A percentile compares a stretch with the other conserved stretches of the same genome.
phyloP scores from a whole-genome alignment of 2,888 invertebrate species.

The Cheilosia grossa region DNA sequence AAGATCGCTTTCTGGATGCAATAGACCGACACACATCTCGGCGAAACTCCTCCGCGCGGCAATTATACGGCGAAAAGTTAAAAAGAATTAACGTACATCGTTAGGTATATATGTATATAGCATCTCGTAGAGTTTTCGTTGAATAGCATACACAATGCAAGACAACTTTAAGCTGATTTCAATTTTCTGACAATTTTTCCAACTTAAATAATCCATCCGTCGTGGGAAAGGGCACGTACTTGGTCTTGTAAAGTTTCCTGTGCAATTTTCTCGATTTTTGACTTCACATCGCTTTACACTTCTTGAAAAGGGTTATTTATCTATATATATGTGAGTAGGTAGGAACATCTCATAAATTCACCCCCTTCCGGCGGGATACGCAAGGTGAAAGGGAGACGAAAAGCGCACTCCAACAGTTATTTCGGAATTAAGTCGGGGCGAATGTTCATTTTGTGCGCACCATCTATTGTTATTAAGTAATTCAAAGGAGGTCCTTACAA shows the following conservation, averaged over 20 bases:
- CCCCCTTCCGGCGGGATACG: not conserved
- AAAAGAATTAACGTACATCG: slow-evolving; percentile 47
- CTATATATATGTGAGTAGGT: not conserved
- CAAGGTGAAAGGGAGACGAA: not conserved
- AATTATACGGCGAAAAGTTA: slow-evolving; percentile 40
- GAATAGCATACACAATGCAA: slow-evolving; percentile 18
- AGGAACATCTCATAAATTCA: slow-evolving; percentile 27
- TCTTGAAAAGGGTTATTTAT: slow-evolving; percentile 6
- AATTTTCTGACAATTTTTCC: slow-evolving; percentile 33
- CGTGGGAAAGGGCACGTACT: slow-evolving; percentile 27
- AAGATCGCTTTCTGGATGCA: slow-evolving; percentile 51
- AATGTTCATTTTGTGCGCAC: slow-evolving; percentile 71
- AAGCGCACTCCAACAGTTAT: slow-evolving; percentile 57
- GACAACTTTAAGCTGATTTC: slow-evolving; percentile 63
- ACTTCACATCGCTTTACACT: slow-evolving; percentile 49
- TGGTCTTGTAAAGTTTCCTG: slow-evolving; percentile 25
- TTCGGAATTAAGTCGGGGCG: slow-evolving; percentile 70
- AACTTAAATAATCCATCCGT: slow-evolving; percentile 41
- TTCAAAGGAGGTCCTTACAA: slow-evolving; percentile 74
- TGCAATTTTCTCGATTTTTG: slow-evolving; percentile 43
- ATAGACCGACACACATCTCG: slow-evolving; percentile 34
- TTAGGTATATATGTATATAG: not conserved
- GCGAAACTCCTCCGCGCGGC: slow-evolving; percentile 1
- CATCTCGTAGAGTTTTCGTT: slow-evolving; percentile 28
- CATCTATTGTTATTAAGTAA: slow-evolving; percentile 75